Evolutionary conservation across 1,140 invertebrate genomes (phyloP), one percentile per base, ranked within the genome.

Genomic region (Drosophila dunni): DNA sequence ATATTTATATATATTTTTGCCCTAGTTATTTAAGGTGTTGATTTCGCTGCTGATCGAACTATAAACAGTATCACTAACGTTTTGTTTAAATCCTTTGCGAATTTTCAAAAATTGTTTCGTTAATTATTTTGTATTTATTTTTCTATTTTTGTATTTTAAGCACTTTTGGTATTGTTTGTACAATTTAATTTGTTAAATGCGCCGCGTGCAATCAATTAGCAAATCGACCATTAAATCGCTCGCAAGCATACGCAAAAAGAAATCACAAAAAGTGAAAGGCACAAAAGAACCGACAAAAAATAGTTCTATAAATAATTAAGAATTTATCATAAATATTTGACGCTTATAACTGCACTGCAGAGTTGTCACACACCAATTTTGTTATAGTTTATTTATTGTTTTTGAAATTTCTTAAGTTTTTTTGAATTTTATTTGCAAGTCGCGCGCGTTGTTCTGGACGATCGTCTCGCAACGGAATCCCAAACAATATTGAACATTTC

Each of bases 401-500:
- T 58, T 57, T 24, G 24, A 29, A 29, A 5, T 29, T 29, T 29
- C 6, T 29, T 3, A 29, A 29, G 24, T 50, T 44, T 34, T 69
- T 69, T 61, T 45, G 36, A 60, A 44, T 64, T 34, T 48, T 53
- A 46, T 65, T 64, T 71, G 38, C 40, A 42, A 53, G 15, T 38
- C 73, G 64, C 78, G 82, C 78, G 78, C 70, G 82, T 58, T 77
- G 54, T 44, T 51, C 13, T 40, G 54, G 50, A 78, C 76, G 83
- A 81, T 86, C 83, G 83, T 88, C 62, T 83, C 84, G 73, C 83
- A 57, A 51, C 83, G 84, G 62, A 89, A 68, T 89, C 79, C 51
- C 77, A 89, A 88, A 88, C 79, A 89, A 88, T 78, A 88, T 88
- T 88, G 83, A 88, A 60, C 69, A 65, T 73, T 83, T 69, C 42